These are phyloP conservation scores for Chrysogorgia sp. DNA, from an alignment of 92 coral and sea anemone genomes.

Conservation along the genomic window DNA sequence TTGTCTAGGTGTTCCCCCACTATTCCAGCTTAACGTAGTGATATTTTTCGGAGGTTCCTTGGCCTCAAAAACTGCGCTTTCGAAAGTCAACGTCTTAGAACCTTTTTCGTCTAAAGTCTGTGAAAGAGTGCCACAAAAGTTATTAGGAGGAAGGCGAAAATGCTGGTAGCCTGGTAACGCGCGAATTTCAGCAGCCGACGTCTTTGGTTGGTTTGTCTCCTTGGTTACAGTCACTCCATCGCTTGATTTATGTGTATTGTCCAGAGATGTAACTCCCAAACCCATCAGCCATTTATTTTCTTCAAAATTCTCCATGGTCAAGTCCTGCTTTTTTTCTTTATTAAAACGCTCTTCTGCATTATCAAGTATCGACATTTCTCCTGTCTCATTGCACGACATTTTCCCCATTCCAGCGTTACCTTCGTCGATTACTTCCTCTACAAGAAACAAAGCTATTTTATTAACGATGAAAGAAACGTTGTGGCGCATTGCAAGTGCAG, in stretches of 20 bases:
- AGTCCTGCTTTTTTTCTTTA: not conserved
- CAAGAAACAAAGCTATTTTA: not conserved
- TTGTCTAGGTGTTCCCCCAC: slow-evolving; percentile 23
- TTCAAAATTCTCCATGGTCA: not conserved
- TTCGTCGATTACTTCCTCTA: slow-evolving; percentile 38
- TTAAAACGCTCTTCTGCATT: slow-evolving; percentile 11
- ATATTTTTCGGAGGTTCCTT: slow-evolving; percentile 27
- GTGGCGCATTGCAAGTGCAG: not conserved
- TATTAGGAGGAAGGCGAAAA: slow-evolving; percentile 32
- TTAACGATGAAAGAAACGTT: not conserved
- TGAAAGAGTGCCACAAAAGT: not conserved
- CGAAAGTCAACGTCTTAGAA: not conserved
- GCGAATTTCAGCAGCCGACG: slow-evolving; percentile 47
- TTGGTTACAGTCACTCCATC: slow-evolving; percentile 29
- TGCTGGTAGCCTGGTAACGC: slow-evolving; percentile 42
- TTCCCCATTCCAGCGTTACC: slow-evolving; percentile 35
- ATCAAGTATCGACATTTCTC: slow-evolving; percentile 4
- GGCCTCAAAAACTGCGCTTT: not conserved
- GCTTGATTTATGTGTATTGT: slow-evolving; percentile 12
- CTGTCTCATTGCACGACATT: slow-evolving; percentile 6
- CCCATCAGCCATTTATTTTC: not conserved
- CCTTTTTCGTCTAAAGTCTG: not conserved
- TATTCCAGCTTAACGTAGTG: not conserved
- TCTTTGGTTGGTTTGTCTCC: slow-evolving; percentile 28
- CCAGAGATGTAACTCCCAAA: not conserved